phyloP scores from a whole-genome alignment of 2,888 invertebrate species.

The Ypsolopha sequella region DNA sequence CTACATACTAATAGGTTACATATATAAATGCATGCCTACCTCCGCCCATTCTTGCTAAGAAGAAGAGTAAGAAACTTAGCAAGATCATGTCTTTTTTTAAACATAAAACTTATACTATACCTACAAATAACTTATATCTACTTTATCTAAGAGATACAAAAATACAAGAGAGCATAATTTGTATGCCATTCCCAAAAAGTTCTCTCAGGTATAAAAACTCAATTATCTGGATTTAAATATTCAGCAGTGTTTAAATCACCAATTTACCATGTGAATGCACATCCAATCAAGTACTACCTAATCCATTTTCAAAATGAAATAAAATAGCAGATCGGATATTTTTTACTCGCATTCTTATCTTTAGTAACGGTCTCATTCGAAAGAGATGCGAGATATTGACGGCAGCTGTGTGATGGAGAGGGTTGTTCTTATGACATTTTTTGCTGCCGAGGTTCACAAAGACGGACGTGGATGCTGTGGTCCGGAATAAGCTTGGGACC shows the following conservation, averaged over 20 bases:
- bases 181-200: no score
- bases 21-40: no score
- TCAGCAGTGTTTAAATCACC: neutral
- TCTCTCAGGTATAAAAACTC: no score
- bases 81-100: no score
- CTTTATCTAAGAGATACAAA: no score
- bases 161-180: no score
- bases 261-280: slow-evolving; percentile 7
- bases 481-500: neutral
- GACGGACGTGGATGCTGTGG: slow-evolving; percentile 9
- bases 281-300: slow-evolving; percentile 13
- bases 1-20: no score
- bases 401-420: slow-evolving; percentile 18
- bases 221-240: no score
- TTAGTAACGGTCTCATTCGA: slow-evolving; percentile 35
- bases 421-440: slow-evolving; percentile 18
- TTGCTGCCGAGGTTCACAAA: slow-evolving; percentile 19
- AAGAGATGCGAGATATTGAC: slow-evolving; percentile 12
- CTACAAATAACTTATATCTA: no score
- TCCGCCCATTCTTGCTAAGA: no score
- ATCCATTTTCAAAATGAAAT: slow-evolving; percentile 37
- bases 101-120: no score
- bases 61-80: no score
- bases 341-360: slow-evolving; percentile 47
- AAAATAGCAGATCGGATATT: slow-evolving; percentile 25